Base-by-base conservation (phyloP, 1,140 invertebrate species). In the Palaemon carinicauda region DNA sequence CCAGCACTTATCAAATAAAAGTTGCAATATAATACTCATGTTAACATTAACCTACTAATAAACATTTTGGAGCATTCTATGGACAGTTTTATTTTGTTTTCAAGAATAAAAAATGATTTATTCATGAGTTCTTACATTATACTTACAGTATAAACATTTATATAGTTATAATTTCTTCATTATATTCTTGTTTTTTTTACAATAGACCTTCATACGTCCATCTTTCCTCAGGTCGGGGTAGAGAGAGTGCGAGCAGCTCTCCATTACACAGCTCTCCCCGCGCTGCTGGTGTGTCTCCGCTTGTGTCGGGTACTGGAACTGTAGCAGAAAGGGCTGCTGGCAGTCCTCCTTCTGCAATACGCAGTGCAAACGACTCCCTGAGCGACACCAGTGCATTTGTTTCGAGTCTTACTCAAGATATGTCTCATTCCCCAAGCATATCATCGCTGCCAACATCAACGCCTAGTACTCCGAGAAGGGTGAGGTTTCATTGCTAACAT, bases 301-400 rank as follows among this genome's bases (percentile, higher is more conserved):
- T 85, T 33, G 88, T 87, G 12, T 87, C 85, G 14, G 85, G 85
- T 1, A 53, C 77, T 31, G 80, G 82, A 9, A 75, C 33, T 10
- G 80, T 60, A n/a, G 85, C 73, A 27, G 80, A 83, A 12, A 78
- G 80, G 21, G 79, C 74, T 53, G 81, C 74, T 10, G 81, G 80
- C 53, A 87, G 85, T 65, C 84, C 77, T 52, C 81, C 85, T 31
- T 87, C 86, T 21, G 86, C 82, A 17, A 56, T 85, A 69, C 73
- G 86, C 41, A 87, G 86, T 83, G 88, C 77, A 50, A 88, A 88
- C 78, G 87, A 84, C 27, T 88, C 94, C 19, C 93, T 94, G 89
- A 94, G 94, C 88, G 94, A 95, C 89, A 94, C 94, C 41, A 94
- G 94, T 91, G 94, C 94, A 81, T 91, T 94, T 88, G 93, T 94